Conservation (phyloP, 2,797 vertebrate species). For the Aphelocoma californica region DNA sequence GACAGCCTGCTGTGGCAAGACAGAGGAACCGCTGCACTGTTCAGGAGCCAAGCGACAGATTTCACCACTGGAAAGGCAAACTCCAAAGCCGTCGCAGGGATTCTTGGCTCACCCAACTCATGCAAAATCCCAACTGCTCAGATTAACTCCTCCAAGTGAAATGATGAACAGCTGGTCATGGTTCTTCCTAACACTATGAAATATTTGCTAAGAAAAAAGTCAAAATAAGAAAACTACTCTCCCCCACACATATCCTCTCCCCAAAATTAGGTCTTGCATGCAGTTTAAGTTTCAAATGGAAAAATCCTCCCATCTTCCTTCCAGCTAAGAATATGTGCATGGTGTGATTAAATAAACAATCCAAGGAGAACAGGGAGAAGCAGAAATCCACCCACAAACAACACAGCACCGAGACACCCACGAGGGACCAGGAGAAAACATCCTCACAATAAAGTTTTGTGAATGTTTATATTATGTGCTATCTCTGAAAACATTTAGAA, state of each 20-base stretch:
- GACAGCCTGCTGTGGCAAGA: neutral
- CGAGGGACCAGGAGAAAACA: neutral
- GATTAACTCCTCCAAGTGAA: neutral
- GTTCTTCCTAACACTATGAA: neutral
- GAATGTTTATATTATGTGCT: neutral
- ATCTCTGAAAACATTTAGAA: neutral
- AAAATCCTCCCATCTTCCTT: neutral
- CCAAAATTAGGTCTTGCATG: neutral
- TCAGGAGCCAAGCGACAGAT: neutral
- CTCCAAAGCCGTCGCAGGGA: neutral
- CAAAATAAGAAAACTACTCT: conserved; percentile 1
- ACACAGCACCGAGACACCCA: neutral
- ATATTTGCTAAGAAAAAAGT: neutral
- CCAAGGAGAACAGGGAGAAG: neutral
- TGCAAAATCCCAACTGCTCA: neutral
- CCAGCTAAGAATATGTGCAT: neutral
- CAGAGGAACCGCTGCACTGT: neutral
- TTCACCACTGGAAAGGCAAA: neutral
- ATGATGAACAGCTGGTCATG: neutral
- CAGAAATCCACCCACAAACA: neutral
- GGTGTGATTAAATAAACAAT: neutral
- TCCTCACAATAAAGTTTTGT: neutral
- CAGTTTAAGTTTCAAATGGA: neutral
- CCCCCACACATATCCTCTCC: neutral
- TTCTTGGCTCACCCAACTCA: neutral